Percentiles rank a stretch among this genome's conserved stretches.
Evolutionary conservation across 2,888 invertebrate species (phyloP).

Genomic region (Tipula vernalis): DNA sequence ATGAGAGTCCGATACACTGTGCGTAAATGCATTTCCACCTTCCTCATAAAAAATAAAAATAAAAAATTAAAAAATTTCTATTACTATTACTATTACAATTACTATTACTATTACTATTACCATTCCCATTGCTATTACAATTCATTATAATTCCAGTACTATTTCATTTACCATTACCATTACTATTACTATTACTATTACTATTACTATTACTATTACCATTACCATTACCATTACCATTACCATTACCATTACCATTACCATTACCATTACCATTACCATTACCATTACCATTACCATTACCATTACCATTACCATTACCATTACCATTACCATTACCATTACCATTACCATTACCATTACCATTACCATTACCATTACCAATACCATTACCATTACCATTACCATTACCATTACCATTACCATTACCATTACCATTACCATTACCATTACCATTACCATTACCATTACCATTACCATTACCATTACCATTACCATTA

Average conservation of each 20-base stretch:
- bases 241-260: neutral
- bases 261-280: neutral
- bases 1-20: no score
- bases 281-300: neutral
- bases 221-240: neutral
- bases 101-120: neutral
- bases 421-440: no score
- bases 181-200: neutral
- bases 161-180: neutral
- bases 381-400: neutral
- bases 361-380: neutral
- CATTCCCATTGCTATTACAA: neutral
- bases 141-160: neutral
- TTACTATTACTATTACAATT: neutral
- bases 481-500: no score
- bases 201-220: neutral
- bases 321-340: neutral
- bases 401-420: no score
- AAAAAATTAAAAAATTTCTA: no score
- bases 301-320: neutral
- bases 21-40: no score
- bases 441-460: no score
- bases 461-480: no score
- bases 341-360: neutral
- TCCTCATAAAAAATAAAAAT: no score